Base-by-base conservation (phyloP, 2,888 invertebrate species). In the Thyatira batis region DNA sequence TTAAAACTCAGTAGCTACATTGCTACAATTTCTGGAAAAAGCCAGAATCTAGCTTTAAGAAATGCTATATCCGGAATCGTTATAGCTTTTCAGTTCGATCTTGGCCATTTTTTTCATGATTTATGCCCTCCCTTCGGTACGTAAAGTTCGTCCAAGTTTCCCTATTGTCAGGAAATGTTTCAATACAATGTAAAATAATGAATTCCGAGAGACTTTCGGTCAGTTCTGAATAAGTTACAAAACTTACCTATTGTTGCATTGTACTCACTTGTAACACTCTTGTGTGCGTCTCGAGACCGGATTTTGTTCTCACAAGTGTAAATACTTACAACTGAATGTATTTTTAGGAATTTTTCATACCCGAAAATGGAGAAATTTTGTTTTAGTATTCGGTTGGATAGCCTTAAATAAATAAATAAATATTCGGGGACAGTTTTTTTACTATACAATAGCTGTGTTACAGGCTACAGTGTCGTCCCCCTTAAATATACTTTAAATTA, bases 221-320 rank as follows among this genome's bases (percentile, higher is more conserved):
- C 48, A 48, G 48, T 20, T 17, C 48, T 27, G 48, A 48, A 48
- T 48, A 48, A 48, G 27, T 48, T 48, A 48, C 28, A 6, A 11
- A 27, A n/a, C 27, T 27, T 48, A 48, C 48, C 48, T 48, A 28
- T 48, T 48, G 48, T 48, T 10, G 27, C 27, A 48, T 48, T 48
- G 48, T 48, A 20, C 17, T 8, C 13, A 17, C 4, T 39, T 39
- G 39, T 33, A 33, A 39, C 39, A 39, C 39, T 17, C 8, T 39
- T 39, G 39, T 17, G 13, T 17, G 17, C 8, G 8, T 39, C n/a
- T 39, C 13, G 13, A 4, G 33, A 33, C n/a, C 5, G 33, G 11
- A 10, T 30, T n/a, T 33, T 4, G 13, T 8, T 39, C 2, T 39
- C 4, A 2, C 1, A 1, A 0, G 39, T 17, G 4, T 11, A n/a